A percentile compares a stretch with the other conserved stretches of the same genome.
Conservation (phyloP, 2,797 vertebrate genomes). For the Nothura maculosa region DNA sequence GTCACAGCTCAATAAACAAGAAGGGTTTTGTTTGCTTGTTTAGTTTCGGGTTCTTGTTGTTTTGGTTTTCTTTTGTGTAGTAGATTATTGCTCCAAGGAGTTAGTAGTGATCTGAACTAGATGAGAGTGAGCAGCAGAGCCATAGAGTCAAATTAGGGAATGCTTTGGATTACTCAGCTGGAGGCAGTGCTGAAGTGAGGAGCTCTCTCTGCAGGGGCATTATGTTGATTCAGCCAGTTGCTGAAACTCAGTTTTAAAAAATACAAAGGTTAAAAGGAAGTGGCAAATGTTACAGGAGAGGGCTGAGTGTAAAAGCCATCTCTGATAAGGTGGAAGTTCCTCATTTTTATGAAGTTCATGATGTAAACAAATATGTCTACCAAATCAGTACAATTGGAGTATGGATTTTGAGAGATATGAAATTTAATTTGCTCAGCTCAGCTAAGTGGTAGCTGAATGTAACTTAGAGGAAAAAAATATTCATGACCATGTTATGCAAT, state of each 20-base stretch:
- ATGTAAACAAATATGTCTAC: not conserved
- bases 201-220: not conserved
- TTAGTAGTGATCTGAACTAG: not conserved
- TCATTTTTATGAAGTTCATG: not conserved
- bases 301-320: accelerated
- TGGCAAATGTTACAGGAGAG: not conserved
- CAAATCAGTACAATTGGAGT: not conserved
- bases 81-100: not conserved
- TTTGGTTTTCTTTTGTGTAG: not conserved
- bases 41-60: not conserved
- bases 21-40: accelerated
- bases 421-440: too few relatives aligned
- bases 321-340: not conserved
- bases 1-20: not conserved
- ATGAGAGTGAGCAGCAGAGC: not conserved
- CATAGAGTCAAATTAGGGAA: not conserved
- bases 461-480: not conserved
- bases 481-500: not conserved
- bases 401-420: not conserved
- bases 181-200: not conserved
- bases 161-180: not conserved
- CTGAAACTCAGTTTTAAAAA: not conserved
- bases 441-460: too few relatives aligned
- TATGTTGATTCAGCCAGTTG: not conserved
- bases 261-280: not conserved